Evolutionary conservation across 2,797 vertebrate genomes (phyloP).

Genomic region (Ctenosaura bakeri): DNA sequence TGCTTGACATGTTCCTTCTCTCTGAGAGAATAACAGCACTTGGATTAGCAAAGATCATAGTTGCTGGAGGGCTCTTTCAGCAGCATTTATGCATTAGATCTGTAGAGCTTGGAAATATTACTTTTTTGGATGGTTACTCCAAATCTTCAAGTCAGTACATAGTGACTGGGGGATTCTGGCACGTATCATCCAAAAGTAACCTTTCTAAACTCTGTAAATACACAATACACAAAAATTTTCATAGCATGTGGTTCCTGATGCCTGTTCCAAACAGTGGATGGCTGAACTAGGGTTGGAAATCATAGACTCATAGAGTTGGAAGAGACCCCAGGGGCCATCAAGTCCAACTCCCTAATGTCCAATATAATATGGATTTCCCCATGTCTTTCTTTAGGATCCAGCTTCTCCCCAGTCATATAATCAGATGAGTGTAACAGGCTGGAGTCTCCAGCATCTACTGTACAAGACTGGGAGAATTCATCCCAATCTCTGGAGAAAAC

Average conservation of each 20-base stretch:
- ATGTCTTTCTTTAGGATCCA: background rate
- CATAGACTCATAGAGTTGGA: too few species aligned
- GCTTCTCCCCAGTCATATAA: background rate
- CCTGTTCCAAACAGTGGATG: background rate
- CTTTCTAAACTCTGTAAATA: background rate
- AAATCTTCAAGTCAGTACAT: too few species aligned
- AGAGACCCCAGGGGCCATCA: too few species aligned
- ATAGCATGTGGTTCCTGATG: background rate
- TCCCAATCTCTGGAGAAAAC: background rate
- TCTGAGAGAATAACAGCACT: background rate
- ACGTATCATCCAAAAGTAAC: too few species aligned
- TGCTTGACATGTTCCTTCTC: background rate
- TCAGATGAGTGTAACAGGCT: background rate
- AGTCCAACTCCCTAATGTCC: too few species aligned
- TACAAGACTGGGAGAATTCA: background rate
- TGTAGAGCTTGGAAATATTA: too few species aligned
- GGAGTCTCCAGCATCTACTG: background rate
- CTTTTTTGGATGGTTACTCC: too few species aligned
- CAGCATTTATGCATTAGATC: background rate
- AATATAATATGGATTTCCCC: background rate
- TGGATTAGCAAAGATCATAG: background rate
- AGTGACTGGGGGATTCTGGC: too few species aligned
- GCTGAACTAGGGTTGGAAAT: background rate
- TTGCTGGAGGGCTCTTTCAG: too few species aligned
- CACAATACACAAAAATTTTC: background rate